Base-by-base conservation (phyloP, 2,888 invertebrate genomes). In the Incurvaria masculella region DNA sequence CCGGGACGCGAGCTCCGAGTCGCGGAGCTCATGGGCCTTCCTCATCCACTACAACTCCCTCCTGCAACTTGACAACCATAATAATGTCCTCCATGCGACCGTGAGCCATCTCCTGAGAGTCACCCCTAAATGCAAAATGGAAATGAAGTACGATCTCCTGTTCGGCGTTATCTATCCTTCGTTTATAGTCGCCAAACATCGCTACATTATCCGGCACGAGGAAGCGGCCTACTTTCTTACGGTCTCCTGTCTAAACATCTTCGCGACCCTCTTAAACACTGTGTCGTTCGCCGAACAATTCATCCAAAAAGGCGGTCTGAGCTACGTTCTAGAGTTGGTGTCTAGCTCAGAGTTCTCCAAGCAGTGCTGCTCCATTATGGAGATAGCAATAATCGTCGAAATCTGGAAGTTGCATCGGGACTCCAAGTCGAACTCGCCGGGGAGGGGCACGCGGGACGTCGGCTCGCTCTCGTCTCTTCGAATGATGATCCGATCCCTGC, bases 131-230 rank as follows among this genome's bases (percentile, higher is more conserved):
- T 81, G 82, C 44, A 74, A 78, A 1, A 70, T 66, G 45, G 72
- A 78, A 50, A 79, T 84, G 58, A 81, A 80, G 52, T 73, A 76
- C 39, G 82, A 84, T 54, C 62, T 86, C 17, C 69, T 86, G 0
- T 80, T 82, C 52, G 72, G 76, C 46, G 82, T 86, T 1, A 81
- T 85, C 46, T 82, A 82, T 57, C 84, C 85, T 0, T 81, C 80
- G 0, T 84, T 85, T 54, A 66, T 83, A 11, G 79, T 74, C 6
- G 75, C 81, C 1, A 82, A 82, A 55, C 69, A 69, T 44, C 61
- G 69, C 48, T 83, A 79, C 54, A 69, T 73, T 17, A 72, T 72
- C 41, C 63, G 69, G 2, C 63, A 69, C 49, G 72, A 71, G 17
- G 76, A 80, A n/a, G 63, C 72, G 0, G 73, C 81, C 0, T 81